Evolutionary conservation across 2,888 invertebrate genomes (phyloP).

Genomic region (Podabrus alpinus): DNA sequence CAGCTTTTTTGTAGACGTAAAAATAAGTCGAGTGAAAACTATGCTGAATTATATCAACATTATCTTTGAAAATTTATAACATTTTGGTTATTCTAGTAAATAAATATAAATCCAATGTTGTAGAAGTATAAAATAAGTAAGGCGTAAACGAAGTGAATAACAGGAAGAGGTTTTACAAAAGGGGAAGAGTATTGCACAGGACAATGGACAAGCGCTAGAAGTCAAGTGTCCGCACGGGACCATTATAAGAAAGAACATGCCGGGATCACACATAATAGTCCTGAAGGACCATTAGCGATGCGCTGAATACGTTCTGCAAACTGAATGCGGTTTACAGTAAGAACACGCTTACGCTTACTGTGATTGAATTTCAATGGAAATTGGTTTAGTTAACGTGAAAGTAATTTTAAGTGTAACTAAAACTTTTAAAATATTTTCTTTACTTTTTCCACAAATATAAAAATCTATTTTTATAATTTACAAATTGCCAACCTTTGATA

Average conservation of each 20-base stretch:
- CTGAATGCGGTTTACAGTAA: conserved; percentile 33
- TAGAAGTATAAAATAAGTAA: conserved; percentile 10
- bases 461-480: neutral
- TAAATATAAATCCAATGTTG: neutral
- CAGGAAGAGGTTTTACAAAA: conserved; percentile 12
- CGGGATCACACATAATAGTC: conserved; percentile 39
- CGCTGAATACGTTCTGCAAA: conserved; percentile 31
- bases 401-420: conserved; percentile 15
- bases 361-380: conserved; percentile 38
- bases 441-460: neutral
- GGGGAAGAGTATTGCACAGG: conserved; percentile 23
- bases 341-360: conserved; percentile 29
- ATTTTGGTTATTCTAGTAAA: neutral
- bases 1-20: neutral
- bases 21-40: neutral
- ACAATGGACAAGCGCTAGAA: conserved; percentile 36
- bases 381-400: conserved; percentile 31
- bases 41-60: neutral
- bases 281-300: conserved; percentile 39
- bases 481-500: neutral
- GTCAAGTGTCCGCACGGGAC: conserved; percentile 43
- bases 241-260: conserved; percentile 41
- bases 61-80: neutral
- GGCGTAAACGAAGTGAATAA: conserved; percentile 24
- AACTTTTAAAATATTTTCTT: neutral